Percentiles rank a stretch among this genome's conserved stretches.
These are phyloP conservation scores for Calliopsis andreniformis DNA, from an alignment of 1,140 invertebrate genomes.

Conservation along the genomic window DNA sequence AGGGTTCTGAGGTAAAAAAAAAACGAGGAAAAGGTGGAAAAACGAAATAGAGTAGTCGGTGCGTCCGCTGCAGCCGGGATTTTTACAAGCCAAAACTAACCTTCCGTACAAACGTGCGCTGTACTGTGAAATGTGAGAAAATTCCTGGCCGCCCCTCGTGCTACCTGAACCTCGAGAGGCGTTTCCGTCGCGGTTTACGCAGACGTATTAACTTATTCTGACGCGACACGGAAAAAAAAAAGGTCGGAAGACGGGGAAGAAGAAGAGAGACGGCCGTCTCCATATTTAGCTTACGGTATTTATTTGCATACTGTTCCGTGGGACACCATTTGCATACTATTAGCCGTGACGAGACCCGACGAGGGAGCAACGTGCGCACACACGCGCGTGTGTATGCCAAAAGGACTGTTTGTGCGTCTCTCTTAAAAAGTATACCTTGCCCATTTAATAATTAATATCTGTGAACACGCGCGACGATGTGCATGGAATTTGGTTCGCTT, in stretches of 20 bases:
- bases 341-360: slow-evolving; percentile 14
- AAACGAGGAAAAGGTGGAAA: neutral
- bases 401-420: slow-evolving; percentile 4
- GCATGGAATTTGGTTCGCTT: no score
- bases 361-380: neutral
- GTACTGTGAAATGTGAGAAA: slow-evolving; percentile 58
- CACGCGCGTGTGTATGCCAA: neutral
- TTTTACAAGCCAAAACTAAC: slow-evolving; percentile 57
- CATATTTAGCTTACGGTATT: slow-evolving; percentile 31
- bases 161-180: slow-evolving; percentile 37
- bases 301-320: slow-evolving; percentile 35
- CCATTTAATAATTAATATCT: neutral
- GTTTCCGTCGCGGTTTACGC: slow-evolving; percentile 45
- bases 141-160: slow-evolving; percentile 25
- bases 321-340: slow-evolving; percentile 40
- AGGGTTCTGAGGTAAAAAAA: slow-evolving; percentile 8
- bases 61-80: slow-evolving; percentile 58
- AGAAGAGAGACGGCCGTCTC: slow-evolving; percentile 16
- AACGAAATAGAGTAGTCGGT: slow-evolving; percentile 21
- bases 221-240: slow-evolving; percentile 48
- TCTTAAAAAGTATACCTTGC: neutral
- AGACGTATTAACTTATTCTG: slow-evolving; percentile 65
- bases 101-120: slow-evolving; percentile 48
- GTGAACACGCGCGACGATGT: no score
- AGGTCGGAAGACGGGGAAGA: neutral